These are phyloP conservation scores for Sigmodon hispidus DNA, from an alignment of 2,113 vertebrate genomes.

Conservation along the genomic window DNA sequence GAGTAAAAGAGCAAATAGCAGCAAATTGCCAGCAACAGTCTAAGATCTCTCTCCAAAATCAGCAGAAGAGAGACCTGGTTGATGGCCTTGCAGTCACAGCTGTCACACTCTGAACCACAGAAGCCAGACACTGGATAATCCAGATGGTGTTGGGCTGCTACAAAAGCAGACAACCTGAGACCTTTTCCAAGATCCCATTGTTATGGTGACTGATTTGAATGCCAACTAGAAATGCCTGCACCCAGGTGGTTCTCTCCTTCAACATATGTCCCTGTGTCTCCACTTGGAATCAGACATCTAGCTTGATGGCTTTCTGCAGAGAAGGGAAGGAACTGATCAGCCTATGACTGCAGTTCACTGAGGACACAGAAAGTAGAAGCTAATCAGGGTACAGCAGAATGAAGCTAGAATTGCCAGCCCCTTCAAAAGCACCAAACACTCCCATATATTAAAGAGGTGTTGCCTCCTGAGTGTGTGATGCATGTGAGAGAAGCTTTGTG, in stretches of 20 bases:
- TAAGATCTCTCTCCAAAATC: background rate
- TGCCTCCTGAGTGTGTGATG: conserved; percentile 52
- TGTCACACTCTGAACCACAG: background rate
- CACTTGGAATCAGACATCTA: conserved; percentile 44
- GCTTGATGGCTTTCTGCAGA: conserved; percentile 8
- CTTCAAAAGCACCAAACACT: conserved; percentile 40
- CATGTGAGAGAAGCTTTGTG: conserved; percentile 50
- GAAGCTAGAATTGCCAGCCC: conserved; percentile 7
- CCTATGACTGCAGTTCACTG: conserved; percentile 24
- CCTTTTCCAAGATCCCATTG: background rate
- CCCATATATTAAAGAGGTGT: conserved; percentile 57
- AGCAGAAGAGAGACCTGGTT: background rate
- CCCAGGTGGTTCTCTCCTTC: conserved; percentile 39
- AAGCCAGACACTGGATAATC: background rate
- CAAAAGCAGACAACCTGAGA: background rate
- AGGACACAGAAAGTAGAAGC: background rate
- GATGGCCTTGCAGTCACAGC: conserved; percentile 12
- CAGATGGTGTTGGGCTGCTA: background rate
- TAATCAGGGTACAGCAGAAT: conserved; percentile 13
- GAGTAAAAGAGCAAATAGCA: conserved; percentile 18
- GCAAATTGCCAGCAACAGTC: background rate
- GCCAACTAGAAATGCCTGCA: conserved; percentile 55
- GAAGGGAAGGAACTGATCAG: conserved; percentile 32
- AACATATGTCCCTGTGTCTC: conserved; percentile 50
- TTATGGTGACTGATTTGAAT: background rate